Evolutionary conservation across 2,888 invertebrate genomes (phyloP).

Genomic region (Augiades crinisus): DNA sequence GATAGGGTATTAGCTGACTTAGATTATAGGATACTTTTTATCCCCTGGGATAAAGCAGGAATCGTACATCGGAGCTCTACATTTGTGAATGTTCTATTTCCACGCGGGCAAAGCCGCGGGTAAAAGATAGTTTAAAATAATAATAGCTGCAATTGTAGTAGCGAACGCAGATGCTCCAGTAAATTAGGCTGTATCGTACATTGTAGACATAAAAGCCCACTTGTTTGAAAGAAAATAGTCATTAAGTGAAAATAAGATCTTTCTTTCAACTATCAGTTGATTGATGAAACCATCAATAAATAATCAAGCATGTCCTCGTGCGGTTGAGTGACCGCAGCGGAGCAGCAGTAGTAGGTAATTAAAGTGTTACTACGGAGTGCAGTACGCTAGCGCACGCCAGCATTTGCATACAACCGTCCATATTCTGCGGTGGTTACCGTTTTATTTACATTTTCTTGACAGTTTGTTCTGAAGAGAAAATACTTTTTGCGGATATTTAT

Average conservation of each 20-base stretch:
- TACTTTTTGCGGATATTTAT: not conserved
- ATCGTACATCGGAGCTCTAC: too few relatives aligned
- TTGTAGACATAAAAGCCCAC: too few relatives aligned
- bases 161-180: too few relatives aligned
- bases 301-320: constrained; percentile 2
- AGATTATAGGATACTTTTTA: too few relatives aligned
- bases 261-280: not conserved
- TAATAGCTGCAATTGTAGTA: too few relatives aligned
- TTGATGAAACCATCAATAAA: not conserved
- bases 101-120: too few relatives aligned
- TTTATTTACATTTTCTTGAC: constrained; percentile 21
- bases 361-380: constrained; percentile 19
- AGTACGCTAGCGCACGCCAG: constrained; percentile 11
- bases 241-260: not conserved
- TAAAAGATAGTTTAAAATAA: too few relatives aligned
- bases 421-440: constrained; percentile 20
- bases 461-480: not conserved
- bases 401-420: constrained; percentile 16
- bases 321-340: constrained; percentile 23
- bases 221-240: too few relatives aligned
- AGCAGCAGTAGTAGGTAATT: constrained; percentile 18
- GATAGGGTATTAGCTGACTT: too few relatives aligned
- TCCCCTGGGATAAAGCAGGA: too few relatives aligned
- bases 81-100: too few relatives aligned
- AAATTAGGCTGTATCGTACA: too few relatives aligned